Evolutionary conservation across 2,113 vertebrate genomes (phyloP).

Genomic region (Redunca redunca): DNA sequence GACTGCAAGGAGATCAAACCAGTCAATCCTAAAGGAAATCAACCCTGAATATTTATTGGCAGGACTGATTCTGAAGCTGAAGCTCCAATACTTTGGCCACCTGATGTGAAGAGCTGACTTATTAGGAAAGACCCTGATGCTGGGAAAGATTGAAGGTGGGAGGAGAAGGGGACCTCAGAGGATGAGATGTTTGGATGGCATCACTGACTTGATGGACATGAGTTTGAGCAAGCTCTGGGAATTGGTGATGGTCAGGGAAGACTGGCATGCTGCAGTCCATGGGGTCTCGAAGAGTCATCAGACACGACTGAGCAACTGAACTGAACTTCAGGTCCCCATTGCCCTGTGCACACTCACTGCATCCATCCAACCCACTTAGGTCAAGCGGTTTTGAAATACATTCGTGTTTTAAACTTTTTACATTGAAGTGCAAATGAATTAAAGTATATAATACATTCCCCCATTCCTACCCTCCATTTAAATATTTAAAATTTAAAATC

Average conservation of each 20-base stretch:
- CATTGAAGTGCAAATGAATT: not conserved
- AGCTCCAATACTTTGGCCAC: not conserved
- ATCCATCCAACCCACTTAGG: not conserved
- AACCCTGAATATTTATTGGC: not conserved
- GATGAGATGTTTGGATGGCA: not conserved
- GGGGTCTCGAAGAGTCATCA: not conserved
- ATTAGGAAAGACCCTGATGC: not conserved
- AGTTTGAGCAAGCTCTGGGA: not conserved
- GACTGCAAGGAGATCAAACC: not conserved
- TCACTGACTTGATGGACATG: not conserved
- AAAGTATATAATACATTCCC: not conserved
- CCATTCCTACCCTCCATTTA: not conserved
- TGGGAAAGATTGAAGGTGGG: not conserved
- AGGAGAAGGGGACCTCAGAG: not conserved
- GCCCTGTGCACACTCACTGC: not conserved
- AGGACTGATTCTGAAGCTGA: not conserved
- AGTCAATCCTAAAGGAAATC: not conserved
- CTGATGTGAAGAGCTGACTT: not conserved
- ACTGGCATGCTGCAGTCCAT: not conserved
- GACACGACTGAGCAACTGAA: not conserved
- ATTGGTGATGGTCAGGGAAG: not conserved
- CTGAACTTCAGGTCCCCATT: not conserved
- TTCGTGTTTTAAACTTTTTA: constrained; percentile 9
- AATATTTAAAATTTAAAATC: constrained; percentile 13
- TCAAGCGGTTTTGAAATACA: not conserved